Base-by-base conservation (phyloP, 2,113 vertebrate genomes). In the Pholis gunnellus region DNA sequence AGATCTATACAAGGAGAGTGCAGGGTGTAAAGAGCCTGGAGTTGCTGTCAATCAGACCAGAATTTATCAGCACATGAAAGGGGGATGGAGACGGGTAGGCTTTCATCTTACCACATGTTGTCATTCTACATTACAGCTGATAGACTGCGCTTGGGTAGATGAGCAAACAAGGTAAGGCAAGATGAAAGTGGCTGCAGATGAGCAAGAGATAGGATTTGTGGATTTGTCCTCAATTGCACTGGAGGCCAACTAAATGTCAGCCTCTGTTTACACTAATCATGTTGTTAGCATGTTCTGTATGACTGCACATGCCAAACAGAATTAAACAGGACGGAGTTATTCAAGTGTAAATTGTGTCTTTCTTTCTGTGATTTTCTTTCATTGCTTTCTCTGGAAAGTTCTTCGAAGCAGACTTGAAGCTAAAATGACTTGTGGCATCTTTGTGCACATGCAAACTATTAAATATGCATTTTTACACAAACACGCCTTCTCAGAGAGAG, bases 81-180 rank as follows among this genome's bases (percentile, higher is more conserved):
- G 9, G 59, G 71, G 79, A 60, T 70, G 69, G 67, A 77, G 87
- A 80, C 40, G 52, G 86, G 72, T 71, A 46, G 77, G 75, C 93
- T 94, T 94, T 94, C 87, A 93, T 95, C 90, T 85, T 59, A 85
- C 86, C 86, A 79, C 88, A 85, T 83, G 85, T 87, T 90, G 91
- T 88, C 90, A 80, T 72, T 78, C 71, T 60, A 59, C 76, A 87
- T 93, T 90, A 86, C 78, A 82, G 81, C 87, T 87, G 86, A 90
- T 86, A 75, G 84, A 84, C 81, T 69, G 72, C n/a, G 79, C 86
- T 88, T 52, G 69, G 72, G 86, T 87, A 81, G 87, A 89, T 74
- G 83, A 79, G 80, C 74, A 83, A 77, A 84, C 82, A 81, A 87
- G 83, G 88, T 89, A 64, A 78, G 75, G 74, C 27, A 25, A 90